Evolutionary conservation across 2,888 invertebrate genomes (phyloP), one percentile per base, ranked within the genome.

Genomic region (Brachyptera putata): DNA sequence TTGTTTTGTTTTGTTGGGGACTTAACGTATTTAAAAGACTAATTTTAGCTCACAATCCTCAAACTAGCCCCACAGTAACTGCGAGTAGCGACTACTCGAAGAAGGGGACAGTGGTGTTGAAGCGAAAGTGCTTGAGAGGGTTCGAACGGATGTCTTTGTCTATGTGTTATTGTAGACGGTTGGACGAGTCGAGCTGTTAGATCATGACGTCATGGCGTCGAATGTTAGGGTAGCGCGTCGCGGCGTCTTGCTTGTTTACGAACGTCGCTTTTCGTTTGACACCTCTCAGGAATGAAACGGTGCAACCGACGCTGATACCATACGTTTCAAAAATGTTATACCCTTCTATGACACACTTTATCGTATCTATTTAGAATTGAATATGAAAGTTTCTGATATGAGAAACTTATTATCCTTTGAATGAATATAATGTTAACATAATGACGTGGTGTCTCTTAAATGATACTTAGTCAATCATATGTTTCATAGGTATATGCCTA

Each of bases 11-110:
- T 9, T 18, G 41, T 18, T n/a, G 41, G 21, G 21, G 18, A 41
- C 16, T 41, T 16, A 21, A 18, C 16, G 16, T 46, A 46, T 46
- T 46, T 46, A 46, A 46, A 46, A 46, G n/a, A 21, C 46, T 46
- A 46, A 46, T 46, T 46, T 46, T 46, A 46, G 46, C 46, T 46
- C 22, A 9, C 41, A 41, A 14, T 13, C 1, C 7, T n/a, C 14
- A 41, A 7, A 11, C 11, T 30, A 41, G 7, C 41, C 18, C 2
- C 7, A n/a, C n/a, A n/a, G n/a, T n/a, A n/a, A n/a, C n/a, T n/a
- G n/a, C n/a, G n/a, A n/a, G n/a, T n/a, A n/a, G n/a, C n/a, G n/a
- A n/a, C n/a, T n/a, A n/a, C n/a, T n/a, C n/a, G n/a, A n/a, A n/a
- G n/a, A n/a, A n/a, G n/a, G n/a, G n/a, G n/a, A n/a, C n/a, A n/a